These are phyloP conservation scores for Brotula barbata DNA, from an alignment of 2,797 vertebrate species.

Conservation along the genomic window DNA sequence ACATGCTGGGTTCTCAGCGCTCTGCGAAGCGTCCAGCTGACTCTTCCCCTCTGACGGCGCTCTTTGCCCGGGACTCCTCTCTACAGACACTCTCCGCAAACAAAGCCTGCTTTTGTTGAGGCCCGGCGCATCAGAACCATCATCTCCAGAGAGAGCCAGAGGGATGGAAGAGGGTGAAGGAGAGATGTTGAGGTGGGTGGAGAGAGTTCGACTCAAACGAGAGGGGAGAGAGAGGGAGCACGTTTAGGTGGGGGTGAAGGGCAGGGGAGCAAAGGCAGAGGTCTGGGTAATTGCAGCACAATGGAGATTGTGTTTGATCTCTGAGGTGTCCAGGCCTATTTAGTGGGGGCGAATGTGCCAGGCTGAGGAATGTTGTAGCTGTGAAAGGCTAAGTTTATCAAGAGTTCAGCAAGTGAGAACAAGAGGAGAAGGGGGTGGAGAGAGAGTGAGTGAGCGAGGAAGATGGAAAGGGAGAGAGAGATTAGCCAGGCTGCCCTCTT, in stretches of 20 bases:
- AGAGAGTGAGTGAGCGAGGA: slow-evolving; percentile 51
- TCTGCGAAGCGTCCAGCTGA: slow-evolving; percentile 77
- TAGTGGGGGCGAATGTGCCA: slow-evolving; percentile 78
- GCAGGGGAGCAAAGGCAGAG: slow-evolving; percentile 74
- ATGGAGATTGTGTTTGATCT: slow-evolving; percentile 84
- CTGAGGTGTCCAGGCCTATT: slow-evolving; percentile 82
- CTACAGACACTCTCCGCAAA: slow-evolving; percentile 75
- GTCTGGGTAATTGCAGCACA: slow-evolving; percentile 84
- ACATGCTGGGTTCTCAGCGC: slow-evolving; percentile 72
- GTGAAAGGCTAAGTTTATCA: slow-evolving; percentile 79
- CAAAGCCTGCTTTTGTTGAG: slow-evolving; percentile 81
- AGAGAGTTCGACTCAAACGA: slow-evolving; percentile 50
- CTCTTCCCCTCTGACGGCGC: slow-evolving; percentile 76
- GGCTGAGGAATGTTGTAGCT: slow-evolving; percentile 76
- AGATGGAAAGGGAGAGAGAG: slow-evolving; percentile 54
- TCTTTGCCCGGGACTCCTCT: slow-evolving; percentile 66
- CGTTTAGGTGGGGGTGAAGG: slow-evolving; percentile 71
- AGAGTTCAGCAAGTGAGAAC: slow-evolving; percentile 78
- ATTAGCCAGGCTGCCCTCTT: slow-evolving; percentile 67
- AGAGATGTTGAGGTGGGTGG: slow-evolving; percentile 66
- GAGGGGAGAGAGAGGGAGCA: slow-evolving; percentile 48
- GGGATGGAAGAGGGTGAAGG: slow-evolving; percentile 49
- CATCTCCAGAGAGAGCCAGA: slow-evolving; percentile 72
- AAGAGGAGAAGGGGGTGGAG: slow-evolving; percentile 48
- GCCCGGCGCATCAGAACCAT: slow-evolving; percentile 77